These are phyloP conservation scores for Proterorhinus semilunaris DNA, from an alignment of 2,113 vertebrate species.

Conservation along the genomic window DNA sequence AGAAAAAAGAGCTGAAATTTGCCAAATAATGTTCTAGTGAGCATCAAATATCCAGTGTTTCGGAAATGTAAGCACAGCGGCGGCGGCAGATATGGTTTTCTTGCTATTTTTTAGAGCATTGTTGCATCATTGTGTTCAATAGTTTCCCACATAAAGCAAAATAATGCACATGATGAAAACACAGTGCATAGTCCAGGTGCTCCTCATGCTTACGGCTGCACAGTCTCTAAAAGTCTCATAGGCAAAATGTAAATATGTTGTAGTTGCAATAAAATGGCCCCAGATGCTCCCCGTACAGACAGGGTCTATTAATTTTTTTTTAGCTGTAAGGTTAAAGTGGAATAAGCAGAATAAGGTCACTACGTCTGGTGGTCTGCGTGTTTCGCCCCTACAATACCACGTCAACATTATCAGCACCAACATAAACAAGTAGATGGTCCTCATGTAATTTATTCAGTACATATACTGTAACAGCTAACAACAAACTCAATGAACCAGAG, in stretches of 20 bases:
- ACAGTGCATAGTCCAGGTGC: background rate
- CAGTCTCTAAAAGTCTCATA: conserved; percentile 3
- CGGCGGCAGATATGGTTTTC: background rate
- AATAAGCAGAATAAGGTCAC: too few species aligned
- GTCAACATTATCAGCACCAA: too few species aligned
- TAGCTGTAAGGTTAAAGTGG: background rate
- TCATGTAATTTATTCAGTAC: too few species aligned
- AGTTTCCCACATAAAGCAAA: conserved; percentile 2
- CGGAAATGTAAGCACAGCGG: background rate
- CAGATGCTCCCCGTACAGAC: background rate
- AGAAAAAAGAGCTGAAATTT: conserved; percentile 9
- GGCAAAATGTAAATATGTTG: conserved; percentile 1
- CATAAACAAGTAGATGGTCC: too few species aligned
- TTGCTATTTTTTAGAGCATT: conserved; percentile 2
- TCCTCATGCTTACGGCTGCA: conserved; percentile 2
- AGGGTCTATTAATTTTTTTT: background rate
- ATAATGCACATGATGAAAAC: conserved; percentile 3
- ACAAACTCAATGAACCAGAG: too few species aligned
- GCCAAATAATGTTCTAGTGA: background rate
- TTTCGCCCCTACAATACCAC: too few species aligned
- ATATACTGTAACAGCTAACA: too few species aligned
- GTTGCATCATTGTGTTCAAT: conserved; percentile 5
- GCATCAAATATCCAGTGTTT: conserved; percentile 2
- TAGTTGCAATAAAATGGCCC: background rate
- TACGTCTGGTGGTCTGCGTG: too few species aligned